Evolutionary conservation across 2,888 invertebrate genomes (phyloP), one percentile per base, ranked within the genome.

Genomic region (Dynastes grantii): DNA sequence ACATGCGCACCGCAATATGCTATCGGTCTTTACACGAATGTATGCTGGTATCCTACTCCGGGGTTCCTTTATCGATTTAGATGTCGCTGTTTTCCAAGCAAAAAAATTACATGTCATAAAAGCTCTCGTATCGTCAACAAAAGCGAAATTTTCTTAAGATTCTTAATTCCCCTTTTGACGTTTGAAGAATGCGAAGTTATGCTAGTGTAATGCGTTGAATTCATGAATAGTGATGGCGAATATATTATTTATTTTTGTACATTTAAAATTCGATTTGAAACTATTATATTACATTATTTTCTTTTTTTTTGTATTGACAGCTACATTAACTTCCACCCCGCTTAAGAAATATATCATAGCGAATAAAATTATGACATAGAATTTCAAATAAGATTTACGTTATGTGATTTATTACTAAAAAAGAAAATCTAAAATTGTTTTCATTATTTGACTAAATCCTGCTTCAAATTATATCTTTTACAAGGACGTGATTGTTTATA

Each of bases 51-150:
- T 63, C 27, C 63, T 32, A 11, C 37, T 32, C 13, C 29, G 37
- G 13, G 27, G 63, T 29, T 32, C 63, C 13, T 9, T 27, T 63
- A 63, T 63, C 63, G 63, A 63, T 63, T n/a, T 32, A 32, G 2
- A 63, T 58, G 32, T 11, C 63, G 32, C n/a, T 63, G 29, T 63
- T 29, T 29, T 32, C 2, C 29, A 27, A 1, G 16, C 5, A 63
- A 63, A 32, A 63, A 63, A 63, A 61, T 53, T 27, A 22, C 32
- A 63, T 63, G 63, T 32, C 63, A 63, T 63, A 63, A 63, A 63
- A 63, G 22, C 32, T 27, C 61, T 61, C 27, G 5, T 61, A 22
- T 61, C 27, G 9, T 9, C 11, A 9, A 63, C 32, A 63, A 63
- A 63, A 63, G 63, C 5, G 27, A 63, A 63, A 4, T 32, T 61